phyloP scores from a whole-genome alignment of 2,888 invertebrate genomes.

The Scaptomyza flava region DNA sequence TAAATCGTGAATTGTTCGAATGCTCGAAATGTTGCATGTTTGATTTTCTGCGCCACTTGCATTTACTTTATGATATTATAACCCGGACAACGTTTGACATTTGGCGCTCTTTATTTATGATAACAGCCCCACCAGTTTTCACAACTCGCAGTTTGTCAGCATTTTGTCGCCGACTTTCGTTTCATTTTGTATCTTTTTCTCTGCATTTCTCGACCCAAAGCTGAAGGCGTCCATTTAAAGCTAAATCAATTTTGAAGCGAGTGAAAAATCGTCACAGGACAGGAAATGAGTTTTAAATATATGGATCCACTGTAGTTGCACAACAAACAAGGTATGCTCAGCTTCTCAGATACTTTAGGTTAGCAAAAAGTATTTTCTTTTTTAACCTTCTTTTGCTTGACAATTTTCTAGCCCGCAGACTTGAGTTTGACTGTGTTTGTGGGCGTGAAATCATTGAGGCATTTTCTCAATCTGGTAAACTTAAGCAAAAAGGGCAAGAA shows the following conservation, averaged over 20 bases:
- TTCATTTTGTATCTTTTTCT: conserved; percentile 12
- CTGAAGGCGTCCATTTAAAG: conserved; percentile 55
- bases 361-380: conserved; percentile 3
- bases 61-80: conserved; percentile 78
- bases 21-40: conserved; percentile 69
- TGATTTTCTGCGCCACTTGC: conserved; percentile 78
- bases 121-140: conserved; percentile 60
- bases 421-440: conserved; percentile 1
- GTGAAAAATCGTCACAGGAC: conserved; percentile 39
- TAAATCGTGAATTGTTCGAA: conserved; percentile 76
- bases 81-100: conserved; percentile 68
- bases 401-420: conserved; percentile 52
- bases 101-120: conserved; percentile 74
- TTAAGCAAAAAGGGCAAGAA: conserved; percentile 20
- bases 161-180: conserved; percentile 68
- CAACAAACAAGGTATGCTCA: neutral
- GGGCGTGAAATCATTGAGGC: conserved; percentile 55
- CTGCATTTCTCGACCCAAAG: conserved; percentile 57
- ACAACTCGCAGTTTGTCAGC: conserved; percentile 69
- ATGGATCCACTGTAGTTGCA: conserved; percentile 3
- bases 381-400: neutral
- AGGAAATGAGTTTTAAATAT: conserved; percentile 66
- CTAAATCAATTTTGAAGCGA: conserved; percentile 40
- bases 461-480: conserved; percentile 47
- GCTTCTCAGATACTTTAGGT: neutral